phyloP scores from a whole-genome alignment of 2,113 vertebrate genomes.

The Daphoenositta chrysoptera region DNA sequence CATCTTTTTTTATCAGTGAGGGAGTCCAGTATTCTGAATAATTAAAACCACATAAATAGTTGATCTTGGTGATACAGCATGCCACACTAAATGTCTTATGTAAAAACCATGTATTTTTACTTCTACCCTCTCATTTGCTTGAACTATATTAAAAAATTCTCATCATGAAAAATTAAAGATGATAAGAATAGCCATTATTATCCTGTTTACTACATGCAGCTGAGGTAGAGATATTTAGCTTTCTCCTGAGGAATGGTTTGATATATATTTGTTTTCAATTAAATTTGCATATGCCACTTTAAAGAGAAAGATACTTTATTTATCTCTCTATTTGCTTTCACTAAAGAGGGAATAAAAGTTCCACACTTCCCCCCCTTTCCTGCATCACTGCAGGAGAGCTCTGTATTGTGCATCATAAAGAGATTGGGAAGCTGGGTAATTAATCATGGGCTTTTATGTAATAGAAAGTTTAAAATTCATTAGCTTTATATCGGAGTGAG shows the following conservation, averaged over 20 bases:
- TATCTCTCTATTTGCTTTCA: conserved; percentile 45
- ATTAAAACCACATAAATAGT: conserved; percentile 23
- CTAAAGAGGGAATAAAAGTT: conserved; percentile 34
- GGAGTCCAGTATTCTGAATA: not conserved
- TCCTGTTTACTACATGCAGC: conserved; percentile 40
- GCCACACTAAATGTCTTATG: not conserved
- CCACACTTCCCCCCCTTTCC: not conserved
- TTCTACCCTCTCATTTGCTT: conserved; percentile 1
- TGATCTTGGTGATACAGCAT: not conserved
- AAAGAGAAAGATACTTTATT: conserved; percentile 38
- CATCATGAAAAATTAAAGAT: conserved; percentile 50
- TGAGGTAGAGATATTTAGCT: conserved; percentile 41
- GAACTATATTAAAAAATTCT: conserved; percentile 1
- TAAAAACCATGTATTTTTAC: not conserved
- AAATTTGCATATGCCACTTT: conserved; percentile 56
- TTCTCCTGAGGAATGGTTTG: conserved; percentile 43
- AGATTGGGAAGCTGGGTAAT: conserved; percentile 62
- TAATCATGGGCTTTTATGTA: conserved; percentile 73
- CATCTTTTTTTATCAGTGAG: not conserved
- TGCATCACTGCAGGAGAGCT: conserved; percentile 19
- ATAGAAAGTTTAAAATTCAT: conserved; percentile 73
- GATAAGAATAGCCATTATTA: conserved; percentile 53
- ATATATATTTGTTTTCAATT: conserved; percentile 66
- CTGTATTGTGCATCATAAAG: conserved; percentile 25
- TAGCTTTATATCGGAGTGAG: conserved; percentile 67